Base-by-base conservation (phyloP, 2,888 invertebrate species). In the Diarsia dahlii region DNA sequence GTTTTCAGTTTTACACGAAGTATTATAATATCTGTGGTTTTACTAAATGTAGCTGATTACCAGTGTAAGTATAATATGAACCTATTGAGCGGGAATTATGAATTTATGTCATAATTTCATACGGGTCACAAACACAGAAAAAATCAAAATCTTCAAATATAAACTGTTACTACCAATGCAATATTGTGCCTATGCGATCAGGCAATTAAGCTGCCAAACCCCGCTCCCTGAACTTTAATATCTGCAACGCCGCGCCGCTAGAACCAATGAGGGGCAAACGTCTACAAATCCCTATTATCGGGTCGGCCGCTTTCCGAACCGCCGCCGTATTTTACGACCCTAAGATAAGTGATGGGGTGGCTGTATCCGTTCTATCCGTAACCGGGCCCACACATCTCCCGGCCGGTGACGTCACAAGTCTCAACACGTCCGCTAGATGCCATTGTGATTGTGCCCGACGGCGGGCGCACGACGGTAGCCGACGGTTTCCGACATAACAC, bases 201-300 rank as follows among this genome's bases (percentile, higher is more conserved):
- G 23, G 34, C 52, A 79, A 69, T 82, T 60, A 69, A 60, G 15
- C 34, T 20, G 39, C 39, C 39, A 45, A 54, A 34, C 0, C 39
- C 10, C 23, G 48, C 76, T 77, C 45, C 69, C 60, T 69, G 60
- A 77, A 69, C 60, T 80, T 76, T 60, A 82, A 80, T 80, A 69
- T 79, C 28, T 34, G 20, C 65, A 76, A 76, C 54, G 66, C 18
- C 39, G 54, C 54, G 66, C 18, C 39, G 54, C 63, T 45, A 50
- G 45, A 82, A 34, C 56, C 69, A 56, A 62, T 77, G 78, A 82
- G 78, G 83, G 66, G 52, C 77, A 67, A 80, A 82, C 34, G 76
- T 63, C 67, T 56, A 83, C 80, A 80, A 80, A 80, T 80, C 72
- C 68, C 64, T 50, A 83, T 78, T 80, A 72, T 80, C 79, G 70